These are phyloP conservation scores for Sceloporus undulatus DNA, from an alignment of 2,113 vertebrate genomes.

Conservation along the genomic window DNA sequence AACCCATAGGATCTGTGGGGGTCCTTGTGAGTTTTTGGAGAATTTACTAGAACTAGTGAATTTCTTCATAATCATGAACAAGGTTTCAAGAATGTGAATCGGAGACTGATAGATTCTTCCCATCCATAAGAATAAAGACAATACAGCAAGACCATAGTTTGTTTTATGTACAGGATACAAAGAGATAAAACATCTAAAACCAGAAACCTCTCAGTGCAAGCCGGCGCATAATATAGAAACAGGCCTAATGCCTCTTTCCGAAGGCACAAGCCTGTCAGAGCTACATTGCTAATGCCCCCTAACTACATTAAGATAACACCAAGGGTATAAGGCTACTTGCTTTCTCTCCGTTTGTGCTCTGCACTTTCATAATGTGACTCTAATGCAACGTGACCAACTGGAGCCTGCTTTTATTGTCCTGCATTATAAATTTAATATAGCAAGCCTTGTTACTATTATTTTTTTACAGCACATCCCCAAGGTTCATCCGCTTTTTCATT, in stretches of 20 bases:
- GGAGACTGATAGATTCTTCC: not conserved
- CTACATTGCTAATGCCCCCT: not conserved
- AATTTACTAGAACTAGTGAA: not conserved
- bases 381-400: not conserved
- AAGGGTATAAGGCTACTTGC: not conserved
- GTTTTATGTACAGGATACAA: not conserved
- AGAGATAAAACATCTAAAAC: constrained; percentile 8
- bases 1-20: too few relatives aligned
- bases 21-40: not conserved
- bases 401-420: not conserved
- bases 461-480: constrained; percentile 16
- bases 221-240: constrained; percentile 6
- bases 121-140: not conserved
- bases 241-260: not conserved
- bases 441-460: not conserved
- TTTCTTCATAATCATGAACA: not conserved
- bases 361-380: not conserved
- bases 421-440: constrained; percentile 20
- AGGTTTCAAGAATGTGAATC: not conserved
- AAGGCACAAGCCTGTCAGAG: not conserved
- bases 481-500: not conserved
- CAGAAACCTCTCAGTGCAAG: not conserved
- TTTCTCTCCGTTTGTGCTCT: constrained; percentile 2
- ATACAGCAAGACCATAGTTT: not conserved
- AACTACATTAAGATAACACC: constrained; percentile 19